Evolutionary conservation across 2,797 vertebrate species (phyloP).

Genomic region (Etheostoma nigrum): DNA sequence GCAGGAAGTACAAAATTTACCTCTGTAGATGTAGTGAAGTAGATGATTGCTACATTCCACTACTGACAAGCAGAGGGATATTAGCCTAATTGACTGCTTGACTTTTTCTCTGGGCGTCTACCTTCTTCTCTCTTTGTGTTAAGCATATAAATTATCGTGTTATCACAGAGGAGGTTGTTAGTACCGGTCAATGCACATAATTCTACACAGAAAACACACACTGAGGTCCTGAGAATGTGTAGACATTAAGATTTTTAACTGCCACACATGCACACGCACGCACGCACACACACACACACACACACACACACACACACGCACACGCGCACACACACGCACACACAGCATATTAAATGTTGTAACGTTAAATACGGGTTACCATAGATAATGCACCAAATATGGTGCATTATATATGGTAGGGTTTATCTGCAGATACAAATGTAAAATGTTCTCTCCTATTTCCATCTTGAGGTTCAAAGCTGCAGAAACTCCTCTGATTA

Average conservation of each 20-base stretch:
- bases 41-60: not conserved
- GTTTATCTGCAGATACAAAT: not conserved
- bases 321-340: not conserved
- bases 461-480: not conserved
- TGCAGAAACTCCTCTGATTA: slow-evolving; percentile 1
- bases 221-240: slow-evolving; percentile 36
- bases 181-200: slow-evolving; percentile 42
- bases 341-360: too few relatives aligned
- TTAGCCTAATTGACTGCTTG: not conserved
- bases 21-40: too few relatives aligned
- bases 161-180: slow-evolving; percentile 45
- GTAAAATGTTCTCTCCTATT: not conserved
- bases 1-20: too few relatives aligned
- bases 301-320: slow-evolving; percentile 11
- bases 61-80: not conserved
- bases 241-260: slow-evolving; percentile 20
- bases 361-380: too few relatives aligned
- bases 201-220: slow-evolving; percentile 5
- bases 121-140: slow-evolving; percentile 15
- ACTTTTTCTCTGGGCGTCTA: not conserved
- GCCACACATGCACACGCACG: not conserved
- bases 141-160: not conserved
- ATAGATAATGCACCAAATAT: too few relatives aligned
- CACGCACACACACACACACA: slow-evolving; percentile 17
- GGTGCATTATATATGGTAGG: too few relatives aligned